Percentiles rank a stretch among this genome's conserved stretches.
Conservation (phyloP, 1,140 invertebrate species). For the Drosophila yakuba region DNA sequence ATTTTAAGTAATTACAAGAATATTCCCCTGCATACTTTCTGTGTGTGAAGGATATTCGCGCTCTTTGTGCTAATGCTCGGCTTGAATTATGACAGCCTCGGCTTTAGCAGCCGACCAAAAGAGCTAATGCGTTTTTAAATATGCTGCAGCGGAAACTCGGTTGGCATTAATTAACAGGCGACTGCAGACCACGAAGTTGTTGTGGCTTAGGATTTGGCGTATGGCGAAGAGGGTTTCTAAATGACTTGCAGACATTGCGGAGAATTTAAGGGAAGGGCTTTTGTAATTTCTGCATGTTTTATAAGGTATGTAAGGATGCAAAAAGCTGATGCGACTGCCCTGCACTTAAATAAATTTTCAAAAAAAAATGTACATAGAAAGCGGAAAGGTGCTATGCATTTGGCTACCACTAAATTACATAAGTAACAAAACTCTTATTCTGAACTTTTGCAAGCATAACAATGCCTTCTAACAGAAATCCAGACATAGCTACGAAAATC, state of each 20-base stretch:
- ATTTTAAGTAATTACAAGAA: slow-evolving; percentile 73
- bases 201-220: slow-evolving; percentile 27
- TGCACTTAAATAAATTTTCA: too few relatives aligned
- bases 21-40: slow-evolving; percentile 23
- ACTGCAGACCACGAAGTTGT: slow-evolving; percentile 30
- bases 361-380: too few relatives aligned
- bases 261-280: slow-evolving; percentile 4
- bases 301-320: neutral
- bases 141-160: slow-evolving; percentile 73
- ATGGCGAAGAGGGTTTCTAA: slow-evolving; percentile 18
- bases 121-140: slow-evolving; percentile 80
- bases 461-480: too few relatives aligned
- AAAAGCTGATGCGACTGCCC: neutral
- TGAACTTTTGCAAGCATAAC: too few relatives aligned
- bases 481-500: too few relatives aligned
- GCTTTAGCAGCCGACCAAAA: slow-evolving; percentile 32
- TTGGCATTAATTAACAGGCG: slow-evolving; percentile 74
- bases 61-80: slow-evolving; percentile 16
- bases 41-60: slow-evolving; percentile 8
- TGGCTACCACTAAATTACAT: too few relatives aligned
- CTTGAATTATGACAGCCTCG: slow-evolving; percentile 62
- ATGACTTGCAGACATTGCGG: slow-evolving; percentile 21
- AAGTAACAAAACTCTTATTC: too few relatives aligned
- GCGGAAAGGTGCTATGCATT: too few relatives aligned
- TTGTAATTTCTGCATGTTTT: slow-evolving; percentile 5